Base-by-base conservation (phyloP, 2,113 vertebrate species). In the Melanerpes formicivorus region DNA sequence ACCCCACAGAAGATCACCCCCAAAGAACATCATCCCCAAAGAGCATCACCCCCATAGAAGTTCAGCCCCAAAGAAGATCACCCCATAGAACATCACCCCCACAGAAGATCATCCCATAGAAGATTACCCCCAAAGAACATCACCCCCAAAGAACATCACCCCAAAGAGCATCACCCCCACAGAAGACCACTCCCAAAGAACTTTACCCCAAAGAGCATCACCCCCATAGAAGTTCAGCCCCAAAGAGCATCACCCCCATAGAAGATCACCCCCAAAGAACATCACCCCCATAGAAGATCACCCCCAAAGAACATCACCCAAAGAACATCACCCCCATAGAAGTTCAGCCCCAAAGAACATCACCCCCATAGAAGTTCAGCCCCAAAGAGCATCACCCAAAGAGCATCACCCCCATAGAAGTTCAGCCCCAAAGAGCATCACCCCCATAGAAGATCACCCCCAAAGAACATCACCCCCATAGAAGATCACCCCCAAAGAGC, bases 31-130 rank as follows among this genome's bases (percentile, higher is more conserved):
- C 15, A 26, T 14, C 37, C 23, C 23, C 37, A 11, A 40, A 17
- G 18, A 5, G 3, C 3, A 6, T 15, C 42, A 75, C 8, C 42
- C 42, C 6, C 17, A 12, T 1, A 37, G 30, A 6, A 6, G 3
- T 9, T 13, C 26, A 34, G 30, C 30, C 56, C 56, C 14, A 26
- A 14, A 17, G 62, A 15, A 6, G 23, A 27, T 42, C 34, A 37
- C 22, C 22, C 60, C 5, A 26, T 18, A 59, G 25, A 4, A 4
- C 6, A 11, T 15, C 42, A 75, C 6, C 56, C 48, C 6, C 42
- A 12, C 6, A 30, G 25, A 3, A 2, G 27, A 26, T 6, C 70
- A 37, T 8, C 37, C 7, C 34, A 14, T 2, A 62, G 48, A 22
- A 10, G 19, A 22, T 22, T 19, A 50, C 22, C 11, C 14, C 10